phyloP scores from a whole-genome alignment of 2,113 vertebrate genomes.

The Amphiprion ocellaris region DNA sequence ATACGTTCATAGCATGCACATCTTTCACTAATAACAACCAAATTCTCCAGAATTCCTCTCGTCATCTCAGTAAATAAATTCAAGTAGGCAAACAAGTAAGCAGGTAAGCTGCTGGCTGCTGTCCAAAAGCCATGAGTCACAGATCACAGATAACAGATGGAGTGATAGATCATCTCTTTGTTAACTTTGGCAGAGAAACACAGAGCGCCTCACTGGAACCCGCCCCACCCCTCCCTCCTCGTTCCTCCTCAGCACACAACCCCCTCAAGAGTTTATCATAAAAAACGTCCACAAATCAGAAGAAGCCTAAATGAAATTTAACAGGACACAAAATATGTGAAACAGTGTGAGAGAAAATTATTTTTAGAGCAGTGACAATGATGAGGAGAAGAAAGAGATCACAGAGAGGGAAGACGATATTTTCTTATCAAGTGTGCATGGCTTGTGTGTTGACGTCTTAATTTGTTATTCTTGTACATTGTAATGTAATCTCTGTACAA shows the following conservation, averaged over 20 bases:
- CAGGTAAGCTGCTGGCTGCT: conserved; percentile 66
- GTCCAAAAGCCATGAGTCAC: conserved; percentile 73
- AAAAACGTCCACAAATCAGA: conserved; percentile 64
- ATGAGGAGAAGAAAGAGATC: neutral
- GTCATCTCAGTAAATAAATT: neutral
- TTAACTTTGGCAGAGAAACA: conserved; percentile 80
- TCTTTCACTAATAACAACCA: no score
- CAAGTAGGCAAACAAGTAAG: conserved; percentile 22
- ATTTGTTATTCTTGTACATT: conserved; percentile 59
- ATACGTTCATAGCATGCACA: no score
- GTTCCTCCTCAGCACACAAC: conserved; percentile 40
- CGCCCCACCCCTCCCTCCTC: conserved; percentile 39
- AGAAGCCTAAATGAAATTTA: conserved; percentile 49
- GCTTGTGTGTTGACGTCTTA: conserved; percentile 47
- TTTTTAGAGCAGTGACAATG: conserved; percentile 26
- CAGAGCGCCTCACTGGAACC: conserved; percentile 59
- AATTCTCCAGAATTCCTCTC: no score
- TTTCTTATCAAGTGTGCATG: conserved; percentile 21
- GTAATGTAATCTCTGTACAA: conserved; percentile 58
- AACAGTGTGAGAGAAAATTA: conserved; percentile 15
- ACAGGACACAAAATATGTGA: conserved; percentile 46
- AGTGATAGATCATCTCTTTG: conserved; percentile 75
- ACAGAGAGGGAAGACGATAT: conserved; percentile 7
- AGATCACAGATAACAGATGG: conserved; percentile 76
- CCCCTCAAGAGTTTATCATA: conserved; percentile 45